These are phyloP conservation scores for Epinephelus coioides DNA, from an alignment of 2,797 vertebrate species.

Conservation along the genomic window DNA sequence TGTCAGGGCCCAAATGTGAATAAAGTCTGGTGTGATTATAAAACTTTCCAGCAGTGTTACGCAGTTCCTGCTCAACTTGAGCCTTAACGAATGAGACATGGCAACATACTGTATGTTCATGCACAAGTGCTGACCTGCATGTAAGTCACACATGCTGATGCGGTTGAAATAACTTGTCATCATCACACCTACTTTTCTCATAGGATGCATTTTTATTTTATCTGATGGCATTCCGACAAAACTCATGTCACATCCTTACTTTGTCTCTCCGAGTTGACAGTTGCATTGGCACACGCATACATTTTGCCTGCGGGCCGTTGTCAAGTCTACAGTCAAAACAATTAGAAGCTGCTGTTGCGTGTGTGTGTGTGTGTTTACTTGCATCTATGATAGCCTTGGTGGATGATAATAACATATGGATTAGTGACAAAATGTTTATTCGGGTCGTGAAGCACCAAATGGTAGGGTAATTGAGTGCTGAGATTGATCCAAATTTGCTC, in stretches of 20 bases:
- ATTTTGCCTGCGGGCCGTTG: constrained; percentile 63
- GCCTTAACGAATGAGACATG: not conserved
- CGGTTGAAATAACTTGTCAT: not conserved
- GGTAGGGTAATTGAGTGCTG: constrained; percentile 72
- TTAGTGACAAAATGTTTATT: constrained; percentile 79
- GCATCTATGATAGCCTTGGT: constrained; percentile 54
- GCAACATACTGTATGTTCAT: not conserved
- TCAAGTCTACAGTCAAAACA: constrained; percentile 69
- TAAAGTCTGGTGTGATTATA: constrained; percentile 38
- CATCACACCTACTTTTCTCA: not conserved
- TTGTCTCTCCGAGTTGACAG: constrained; percentile 53
- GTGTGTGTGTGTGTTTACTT: constrained; percentile 42
- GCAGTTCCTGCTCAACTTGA: constrained; percentile 26
- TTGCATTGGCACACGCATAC: constrained; percentile 47
- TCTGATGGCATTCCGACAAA: constrained; percentile 41
- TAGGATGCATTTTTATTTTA: constrained; percentile 14
- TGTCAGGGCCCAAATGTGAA: constrained; percentile 43
- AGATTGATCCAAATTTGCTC: constrained; percentile 79
- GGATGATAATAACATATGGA: constrained; percentile 80
- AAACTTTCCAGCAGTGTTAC: constrained; percentile 38
- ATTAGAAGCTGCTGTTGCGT: constrained; percentile 58
- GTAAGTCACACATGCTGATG: constrained; percentile 3
- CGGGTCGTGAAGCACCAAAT: constrained; percentile 78
- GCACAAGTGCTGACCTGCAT: not conserved
- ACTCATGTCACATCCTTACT: constrained; percentile 44